Percentiles rank a stretch among this genome's conserved stretches.
These are phyloP conservation scores for Apistogramma diplotaenia DNA, from an alignment of 2,113 vertebrate genomes.

Conservation along the genomic window DNA sequence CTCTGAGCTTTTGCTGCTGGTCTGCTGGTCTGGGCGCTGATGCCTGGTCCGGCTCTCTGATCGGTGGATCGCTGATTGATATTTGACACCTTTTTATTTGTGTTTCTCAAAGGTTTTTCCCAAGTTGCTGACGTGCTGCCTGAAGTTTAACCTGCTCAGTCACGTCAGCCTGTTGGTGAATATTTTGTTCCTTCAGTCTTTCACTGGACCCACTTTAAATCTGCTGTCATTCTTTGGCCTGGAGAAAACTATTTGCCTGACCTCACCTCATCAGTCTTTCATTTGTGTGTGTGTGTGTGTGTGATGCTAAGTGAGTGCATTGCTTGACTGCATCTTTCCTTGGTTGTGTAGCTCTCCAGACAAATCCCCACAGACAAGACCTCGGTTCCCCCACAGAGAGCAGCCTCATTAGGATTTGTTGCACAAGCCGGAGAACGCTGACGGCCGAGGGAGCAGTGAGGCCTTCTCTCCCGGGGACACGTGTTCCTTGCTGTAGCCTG, in stretches of 20 bases:
- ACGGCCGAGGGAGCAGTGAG: constrained; percentile 28
- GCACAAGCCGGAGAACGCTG: constrained; percentile 51
- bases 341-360: constrained; percentile 37
- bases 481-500: constrained; percentile 51
- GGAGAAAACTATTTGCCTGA: not conserved
- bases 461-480: constrained; percentile 37
- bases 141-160: not conserved
- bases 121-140: not conserved
- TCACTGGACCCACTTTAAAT: not conserved
- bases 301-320: not conserved
- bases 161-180: not conserved
- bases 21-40: not conserved
- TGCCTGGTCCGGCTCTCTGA: not conserved
- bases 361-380: constrained; percentile 45
- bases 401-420: constrained; percentile 68
- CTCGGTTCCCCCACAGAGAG: constrained; percentile 39
- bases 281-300: not conserved
- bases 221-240: not conserved
- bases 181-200: not conserved
- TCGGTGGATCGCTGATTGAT: not conserved
- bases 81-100: not conserved
- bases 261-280: constrained; percentile 2
- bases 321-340: constrained; percentile 32
- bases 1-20: not conserved
- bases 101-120: not conserved